Base-by-base conservation (phyloP, 2,888 invertebrate genomes). In the Frankliniella fusca region DNA sequence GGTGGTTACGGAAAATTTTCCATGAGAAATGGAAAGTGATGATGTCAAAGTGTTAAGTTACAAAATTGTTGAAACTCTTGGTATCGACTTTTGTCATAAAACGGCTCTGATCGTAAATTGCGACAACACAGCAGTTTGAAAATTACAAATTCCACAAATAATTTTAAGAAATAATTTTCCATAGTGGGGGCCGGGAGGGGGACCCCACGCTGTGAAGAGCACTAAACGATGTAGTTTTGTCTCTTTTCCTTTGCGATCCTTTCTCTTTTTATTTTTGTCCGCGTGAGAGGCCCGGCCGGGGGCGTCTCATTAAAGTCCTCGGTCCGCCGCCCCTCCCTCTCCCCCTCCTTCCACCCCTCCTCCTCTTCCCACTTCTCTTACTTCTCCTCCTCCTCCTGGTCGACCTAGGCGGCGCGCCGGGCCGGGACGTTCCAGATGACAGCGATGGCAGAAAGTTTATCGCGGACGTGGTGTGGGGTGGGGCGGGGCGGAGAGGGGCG, bases 401-500 rank as follows among this genome's bases (percentile, higher is more conserved):
- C 18, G 61, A 61, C 20, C 15, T 54, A 18, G 54, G 61, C 20
- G 61, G 12, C 61, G 61, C 20, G 61, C 38, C 38, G 38, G 70
- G 27, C 11, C 23, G 23, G 70, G 70, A 23, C 12, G 70, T 27
- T 27, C 23, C 70, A 76, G 70, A 76, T 76, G 70, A 76, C 70
- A 61, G 70, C 27, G 70, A 76, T 23, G 70, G 70, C 70, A 12
- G 11, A 76, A 76, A 76, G 70, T 76, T 76, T 76, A 76, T 76
- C 70, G 70, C n/a, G 15, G 54, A 1, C 10, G 18, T 15, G 20
- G 20, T 20, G 54, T 20, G 18, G 54, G 12, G 54, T 5, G 38
- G 38, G 38, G 38, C 38, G 38, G 38, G 38, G 38, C 38, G 38
- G 38, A 5, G 38, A 2, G 38, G 38, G 38, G 38, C 38, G 38